These are phyloP conservation scores for Epinotia ramella DNA, from an alignment of 2,888 invertebrate species.

Conservation along the genomic window DNA sequence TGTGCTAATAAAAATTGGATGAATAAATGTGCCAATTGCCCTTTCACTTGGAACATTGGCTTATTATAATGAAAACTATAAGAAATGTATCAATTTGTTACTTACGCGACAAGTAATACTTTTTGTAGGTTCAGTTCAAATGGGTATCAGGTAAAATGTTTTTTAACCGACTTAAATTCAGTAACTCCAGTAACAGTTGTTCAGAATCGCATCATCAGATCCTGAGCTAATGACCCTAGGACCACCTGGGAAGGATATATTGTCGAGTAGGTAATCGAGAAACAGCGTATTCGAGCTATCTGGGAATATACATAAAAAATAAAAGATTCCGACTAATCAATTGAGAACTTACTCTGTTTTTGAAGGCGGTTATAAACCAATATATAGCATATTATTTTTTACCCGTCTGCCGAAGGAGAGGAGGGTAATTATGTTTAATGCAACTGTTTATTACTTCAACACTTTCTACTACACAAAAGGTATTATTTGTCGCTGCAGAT, in stretches of 20 bases:
- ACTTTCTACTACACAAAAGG: background rate
- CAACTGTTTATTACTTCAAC: background rate
- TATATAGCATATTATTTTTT: no score
- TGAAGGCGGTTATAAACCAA: no score
- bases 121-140: slow-evolving; percentile 9
- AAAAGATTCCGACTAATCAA: no score
- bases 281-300: no score
- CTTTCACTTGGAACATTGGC: slow-evolving; percentile 20
- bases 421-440: background rate
- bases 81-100: slow-evolving; percentile 20
- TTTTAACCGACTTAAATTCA: background rate
- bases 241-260: no score
- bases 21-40: slow-evolving; percentile 39
- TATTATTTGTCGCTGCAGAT: background rate
- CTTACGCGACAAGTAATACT: slow-evolving; percentile 4
- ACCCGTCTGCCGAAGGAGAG: no score
- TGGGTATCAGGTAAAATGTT: background rate
- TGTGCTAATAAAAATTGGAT: slow-evolving; percentile 8
- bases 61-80: slow-evolving; percentile 3
- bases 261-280: no score
- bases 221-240: no score
- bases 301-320: no score
- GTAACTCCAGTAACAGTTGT: no score
- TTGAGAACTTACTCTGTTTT: no score
- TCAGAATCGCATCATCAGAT: no score